Conservation (phyloP, 1,140 invertebrate species). For the Metaphire vulgaris region DNA sequence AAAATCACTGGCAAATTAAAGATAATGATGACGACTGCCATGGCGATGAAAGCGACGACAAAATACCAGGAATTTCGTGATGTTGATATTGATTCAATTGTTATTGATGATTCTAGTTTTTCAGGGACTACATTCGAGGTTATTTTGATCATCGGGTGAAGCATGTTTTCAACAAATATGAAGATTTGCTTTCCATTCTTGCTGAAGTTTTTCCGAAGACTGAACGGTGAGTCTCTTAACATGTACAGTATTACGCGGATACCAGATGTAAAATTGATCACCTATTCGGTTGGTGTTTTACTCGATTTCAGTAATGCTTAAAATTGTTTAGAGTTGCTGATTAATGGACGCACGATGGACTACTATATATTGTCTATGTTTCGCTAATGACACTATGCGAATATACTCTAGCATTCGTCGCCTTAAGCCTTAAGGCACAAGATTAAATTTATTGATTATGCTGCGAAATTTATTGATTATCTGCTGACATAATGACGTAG, state of each 20-base stretch:
- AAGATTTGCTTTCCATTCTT: background rate
- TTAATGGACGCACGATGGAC: background rate
- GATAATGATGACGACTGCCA: background rate
- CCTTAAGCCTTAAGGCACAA: too few species aligned
- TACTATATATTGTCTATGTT: background rate
- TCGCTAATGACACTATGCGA: background rate
- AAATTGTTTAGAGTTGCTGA: background rate
- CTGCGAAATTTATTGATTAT: too few species aligned
- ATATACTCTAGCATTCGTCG: background rate
- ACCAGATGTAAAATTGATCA: background rate
- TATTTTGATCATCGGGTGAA: background rate
- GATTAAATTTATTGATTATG: too few species aligned
- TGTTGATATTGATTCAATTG: background rate
- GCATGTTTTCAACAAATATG: background rate
- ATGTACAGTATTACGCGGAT: background rate
- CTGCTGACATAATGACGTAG: too few species aligned
- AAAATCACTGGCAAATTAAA: background rate
- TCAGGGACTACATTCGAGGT: background rate
- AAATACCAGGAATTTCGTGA: too few species aligned
- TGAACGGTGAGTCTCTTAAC: too few species aligned
- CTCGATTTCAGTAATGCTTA: background rate
- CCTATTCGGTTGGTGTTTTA: background rate
- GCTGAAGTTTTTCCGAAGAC: background rate
- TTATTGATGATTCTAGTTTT: background rate
- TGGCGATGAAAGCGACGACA: too few species aligned